Conservation (phyloP, 2,113 vertebrate genomes). For the Lucifuga dentata region DNA sequence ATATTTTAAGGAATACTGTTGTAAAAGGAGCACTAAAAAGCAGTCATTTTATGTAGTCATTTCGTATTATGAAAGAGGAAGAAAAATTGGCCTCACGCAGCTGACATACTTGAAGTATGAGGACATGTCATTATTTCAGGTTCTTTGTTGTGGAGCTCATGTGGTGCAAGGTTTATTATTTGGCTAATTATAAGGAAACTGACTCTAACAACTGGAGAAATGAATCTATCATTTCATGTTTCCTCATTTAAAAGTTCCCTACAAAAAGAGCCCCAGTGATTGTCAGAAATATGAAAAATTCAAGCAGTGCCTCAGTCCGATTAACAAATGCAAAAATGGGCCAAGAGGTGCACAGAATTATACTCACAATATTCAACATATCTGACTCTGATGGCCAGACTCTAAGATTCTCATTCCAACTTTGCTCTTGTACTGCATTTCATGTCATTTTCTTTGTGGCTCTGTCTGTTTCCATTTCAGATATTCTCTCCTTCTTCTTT, state of each 20-base stretch:
- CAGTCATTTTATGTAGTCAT: slow-evolving; percentile 16
- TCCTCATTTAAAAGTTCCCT: slow-evolving; percentile 28
- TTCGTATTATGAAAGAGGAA: slow-evolving; percentile 11
- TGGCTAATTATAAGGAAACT: slow-evolving; percentile 47
- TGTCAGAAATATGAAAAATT: slow-evolving; percentile 38
- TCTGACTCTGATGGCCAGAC: slow-evolving; percentile 14
- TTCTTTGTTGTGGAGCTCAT: slow-evolving; percentile 7
- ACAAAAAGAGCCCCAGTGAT: slow-evolving; percentile 18
- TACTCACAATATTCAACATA: slow-evolving; percentile 15
- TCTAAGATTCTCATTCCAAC: neutral
- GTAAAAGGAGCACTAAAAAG: slow-evolving; percentile 28
- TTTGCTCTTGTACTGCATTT: slow-evolving; percentile 17
- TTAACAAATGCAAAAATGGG: slow-evolving; percentile 29
- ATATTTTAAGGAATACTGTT: slow-evolving; percentile 24
- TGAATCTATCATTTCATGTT: slow-evolving; percentile 34
- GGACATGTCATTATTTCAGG: slow-evolving; percentile 8
- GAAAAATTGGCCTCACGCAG: slow-evolving; percentile 10
- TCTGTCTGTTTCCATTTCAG: slow-evolving; percentile 5
- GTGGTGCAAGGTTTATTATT: slow-evolving; percentile 41
- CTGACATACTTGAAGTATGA: slow-evolving; percentile 11
- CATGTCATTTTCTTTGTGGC: neutral
- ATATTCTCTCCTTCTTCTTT: neutral
- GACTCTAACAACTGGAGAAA: slow-evolving; percentile 24
- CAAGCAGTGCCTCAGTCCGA: slow-evolving; percentile 8
- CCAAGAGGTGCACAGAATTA: slow-evolving; percentile 13